These are phyloP conservation scores for Chaetodon auriga DNA, from an alignment of 2,113 vertebrate species.

Conservation along the genomic window DNA sequence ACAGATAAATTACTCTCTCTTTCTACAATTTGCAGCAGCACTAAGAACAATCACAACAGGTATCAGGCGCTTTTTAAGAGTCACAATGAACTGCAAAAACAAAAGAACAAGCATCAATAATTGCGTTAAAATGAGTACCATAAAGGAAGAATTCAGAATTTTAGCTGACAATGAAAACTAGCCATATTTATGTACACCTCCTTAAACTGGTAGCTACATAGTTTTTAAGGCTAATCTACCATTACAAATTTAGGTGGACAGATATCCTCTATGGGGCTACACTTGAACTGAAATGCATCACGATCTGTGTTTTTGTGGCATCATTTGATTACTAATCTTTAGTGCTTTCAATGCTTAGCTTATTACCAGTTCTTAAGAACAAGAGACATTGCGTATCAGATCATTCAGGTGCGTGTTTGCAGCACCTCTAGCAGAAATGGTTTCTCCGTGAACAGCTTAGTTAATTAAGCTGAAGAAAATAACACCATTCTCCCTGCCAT, in stretches of 20 bases:
- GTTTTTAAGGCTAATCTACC: background rate
- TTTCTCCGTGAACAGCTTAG: background rate
- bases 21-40: constrained; percentile 1
- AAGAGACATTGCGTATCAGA: background rate
- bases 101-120: background rate
- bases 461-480: constrained; percentile 43
- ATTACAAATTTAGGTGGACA: background rate
- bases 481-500: background rate
- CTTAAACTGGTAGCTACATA: background rate
- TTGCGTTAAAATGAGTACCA: background rate
- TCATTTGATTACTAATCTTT: too few relatives aligned
- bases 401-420: background rate
- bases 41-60: constrained; percentile 12
- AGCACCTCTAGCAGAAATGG: background rate
- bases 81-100: background rate
- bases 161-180: background rate
- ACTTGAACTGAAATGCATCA: too few relatives aligned
- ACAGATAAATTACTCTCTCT: constrained; percentile 26
- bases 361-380: too few relatives aligned
- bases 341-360: too few relatives aligned
- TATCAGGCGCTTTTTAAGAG: background rate
- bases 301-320: too few relatives aligned
- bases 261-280: too few relatives aligned
- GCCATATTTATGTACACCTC: background rate
- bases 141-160: background rate